A percentile compares a stretch with the other conserved stretches of the same genome.
Conservation (phyloP, 1,140 invertebrate species). For the Platorchestia sp. region DNA sequence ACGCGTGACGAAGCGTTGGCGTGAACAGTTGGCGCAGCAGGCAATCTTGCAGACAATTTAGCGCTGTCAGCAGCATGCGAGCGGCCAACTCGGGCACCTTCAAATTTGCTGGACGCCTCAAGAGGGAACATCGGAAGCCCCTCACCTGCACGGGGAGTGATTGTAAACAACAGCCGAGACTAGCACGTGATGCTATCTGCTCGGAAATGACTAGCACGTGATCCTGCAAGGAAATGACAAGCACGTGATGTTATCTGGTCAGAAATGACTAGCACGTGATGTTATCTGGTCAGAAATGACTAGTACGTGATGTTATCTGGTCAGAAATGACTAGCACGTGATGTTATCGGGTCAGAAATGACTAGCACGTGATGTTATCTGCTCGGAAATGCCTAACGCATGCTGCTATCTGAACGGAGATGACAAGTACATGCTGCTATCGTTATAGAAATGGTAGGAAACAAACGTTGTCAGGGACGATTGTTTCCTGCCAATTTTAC, state of each 20-base stretch:
- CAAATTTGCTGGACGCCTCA: not conserved
- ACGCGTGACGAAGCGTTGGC: not conserved
- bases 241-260: too few species aligned
- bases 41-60: constrained; percentile 18
- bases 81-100: not conserved
- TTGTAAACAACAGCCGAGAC: not conserved
- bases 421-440: too few species aligned
- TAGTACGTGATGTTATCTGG: not conserved
- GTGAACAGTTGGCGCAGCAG: constrained; percentile 34
- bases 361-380: too few species aligned
- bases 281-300: too few species aligned
- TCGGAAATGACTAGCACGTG: too few species aligned
- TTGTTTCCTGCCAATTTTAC: not conserved
- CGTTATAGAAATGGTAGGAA: not conserved
- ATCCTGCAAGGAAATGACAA: too few species aligned
- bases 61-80: constrained; percentile 23
- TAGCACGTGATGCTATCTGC: not conserved
- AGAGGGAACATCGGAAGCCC: too few species aligned
- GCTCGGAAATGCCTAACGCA: not conserved
- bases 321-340: too few species aligned
- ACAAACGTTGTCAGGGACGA: not conserved
- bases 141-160: not conserved
- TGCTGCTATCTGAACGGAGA: not conserved
- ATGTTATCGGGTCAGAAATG: too few species aligned
- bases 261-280: too few species aligned